phyloP scores from a whole-genome alignment of 2,888 invertebrate species.

The Melanargia galathea region DNA sequence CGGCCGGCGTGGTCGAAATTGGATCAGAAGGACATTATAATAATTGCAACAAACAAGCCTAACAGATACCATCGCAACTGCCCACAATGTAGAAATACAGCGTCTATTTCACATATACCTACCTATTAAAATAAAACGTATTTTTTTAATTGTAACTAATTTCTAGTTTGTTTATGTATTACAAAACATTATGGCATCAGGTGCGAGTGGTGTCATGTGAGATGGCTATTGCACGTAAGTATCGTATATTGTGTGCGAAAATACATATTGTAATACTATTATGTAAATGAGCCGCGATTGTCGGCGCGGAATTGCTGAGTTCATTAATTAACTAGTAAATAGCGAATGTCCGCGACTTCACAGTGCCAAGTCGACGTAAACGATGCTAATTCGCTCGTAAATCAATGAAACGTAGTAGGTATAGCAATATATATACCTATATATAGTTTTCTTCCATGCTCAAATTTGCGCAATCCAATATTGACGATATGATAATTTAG shows the following conservation, averaged over 20 bases:
- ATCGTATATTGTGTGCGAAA: background rate
- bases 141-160: slow-evolving; percentile 3
- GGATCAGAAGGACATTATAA: background rate
- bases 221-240: background rate
- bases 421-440: no score
- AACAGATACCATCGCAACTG: background rate
- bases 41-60: background rate
- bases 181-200: background rate
- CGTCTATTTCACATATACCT: no score
- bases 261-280: slow-evolving; percentile 1
- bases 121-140: background rate
- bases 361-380: background rate
- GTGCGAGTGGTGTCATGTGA: background rate
- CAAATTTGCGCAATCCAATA: background rate
- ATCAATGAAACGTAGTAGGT: background rate
- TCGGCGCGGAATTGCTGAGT: background rate
- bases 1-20: no score
- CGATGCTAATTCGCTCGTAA: background rate
- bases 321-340: slow-evolving; percentile 7
- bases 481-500: background rate
- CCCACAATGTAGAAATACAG: background rate
- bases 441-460: background rate
- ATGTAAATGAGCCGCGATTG: slow-evolving; percentile 3
- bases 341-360: background rate
- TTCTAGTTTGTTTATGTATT: background rate